These are phyloP conservation scores for Sisyra terminalis DNA, from an alignment of 2,888 invertebrate genomes.

Conservation along the genomic window DNA sequence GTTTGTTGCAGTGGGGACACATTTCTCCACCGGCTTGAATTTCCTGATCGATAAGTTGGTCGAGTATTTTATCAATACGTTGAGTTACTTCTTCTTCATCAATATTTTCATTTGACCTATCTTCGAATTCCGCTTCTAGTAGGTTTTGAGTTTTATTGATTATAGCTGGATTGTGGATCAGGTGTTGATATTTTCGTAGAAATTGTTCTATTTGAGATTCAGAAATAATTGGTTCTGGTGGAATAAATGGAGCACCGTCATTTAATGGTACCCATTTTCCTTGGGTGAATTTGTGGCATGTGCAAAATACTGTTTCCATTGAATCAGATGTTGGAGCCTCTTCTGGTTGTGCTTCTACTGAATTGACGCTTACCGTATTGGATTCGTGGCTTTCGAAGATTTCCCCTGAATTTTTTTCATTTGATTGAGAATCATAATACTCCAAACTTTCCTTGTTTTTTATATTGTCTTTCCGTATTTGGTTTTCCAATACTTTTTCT, in stretches of 20 bases:
- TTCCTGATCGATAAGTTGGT: background rate
- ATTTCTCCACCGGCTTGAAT: background rate
- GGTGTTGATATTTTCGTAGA: too few relatives aligned
- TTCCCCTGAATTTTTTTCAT: too few relatives aligned
- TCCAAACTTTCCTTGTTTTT: conserved; percentile 1
- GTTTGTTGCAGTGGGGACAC: background rate
- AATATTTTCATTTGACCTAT: background rate
- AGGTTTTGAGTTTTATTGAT: background rate
- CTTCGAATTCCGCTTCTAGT: background rate
- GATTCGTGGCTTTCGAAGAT: too few relatives aligned
- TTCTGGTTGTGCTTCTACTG: too few relatives aligned
- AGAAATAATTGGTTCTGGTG: background rate
- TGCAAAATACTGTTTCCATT: conserved; percentile 3
- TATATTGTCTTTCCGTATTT: too few relatives aligned
- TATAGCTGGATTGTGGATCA: too few relatives aligned
- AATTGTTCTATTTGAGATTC: background rate
- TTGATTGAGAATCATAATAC: conserved; percentile 1
- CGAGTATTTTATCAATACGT: background rate
- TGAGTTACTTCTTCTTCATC: background rate
- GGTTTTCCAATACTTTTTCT: too few relatives aligned
- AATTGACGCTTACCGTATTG: too few relatives aligned
- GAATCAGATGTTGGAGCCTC: background rate
- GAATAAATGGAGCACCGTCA: background rate
- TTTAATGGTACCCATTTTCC: conserved; percentile 4
- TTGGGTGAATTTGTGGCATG: conserved; percentile 3